These are phyloP conservation scores for Harmothoe impar DNA, from an alignment of 2,888 invertebrate genomes.

Conservation along the genomic window DNA sequence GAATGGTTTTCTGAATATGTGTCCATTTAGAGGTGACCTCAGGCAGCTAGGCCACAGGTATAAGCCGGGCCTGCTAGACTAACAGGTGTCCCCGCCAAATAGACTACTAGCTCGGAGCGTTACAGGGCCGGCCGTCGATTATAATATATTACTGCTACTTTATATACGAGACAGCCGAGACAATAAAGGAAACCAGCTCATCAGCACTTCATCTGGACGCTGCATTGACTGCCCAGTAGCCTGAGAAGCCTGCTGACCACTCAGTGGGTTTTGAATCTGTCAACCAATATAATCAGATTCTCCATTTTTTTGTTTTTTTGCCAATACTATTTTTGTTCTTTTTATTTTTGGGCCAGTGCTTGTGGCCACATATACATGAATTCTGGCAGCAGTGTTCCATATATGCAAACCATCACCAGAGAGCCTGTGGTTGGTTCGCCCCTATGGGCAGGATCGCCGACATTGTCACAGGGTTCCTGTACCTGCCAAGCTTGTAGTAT, in stretches of 20 bases:
- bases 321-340: neutral
- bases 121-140: slow-evolving; percentile 20
- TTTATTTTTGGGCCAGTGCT: neutral
- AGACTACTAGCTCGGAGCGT: neutral
- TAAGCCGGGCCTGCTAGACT: slow-evolving; percentile 5
- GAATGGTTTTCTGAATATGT: slow-evolving; percentile 54
- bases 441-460: neutral
- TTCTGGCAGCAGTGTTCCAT: slow-evolving; percentile 27
- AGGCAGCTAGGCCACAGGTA: slow-evolving; percentile 43
- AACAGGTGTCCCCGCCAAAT: slow-evolving; percentile 36
- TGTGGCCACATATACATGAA: neutral
- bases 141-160: slow-evolving; percentile 53
- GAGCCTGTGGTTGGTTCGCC: neutral
- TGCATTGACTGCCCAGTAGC: neutral
- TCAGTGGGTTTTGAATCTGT: no score
- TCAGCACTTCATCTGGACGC: neutral
- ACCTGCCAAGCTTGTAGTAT: neutral
- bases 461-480: neutral
- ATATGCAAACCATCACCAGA: neutral
- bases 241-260: neutral
- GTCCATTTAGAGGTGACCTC: slow-evolving; percentile 58
- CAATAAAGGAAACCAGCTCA: slow-evolving; percentile 35
- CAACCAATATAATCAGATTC: no score
- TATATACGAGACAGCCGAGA: slow-evolving; percentile 21
- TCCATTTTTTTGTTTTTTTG: neutral